Conservation (phyloP, 1,140 invertebrate species). For the Brachionus sp. region DNA sequence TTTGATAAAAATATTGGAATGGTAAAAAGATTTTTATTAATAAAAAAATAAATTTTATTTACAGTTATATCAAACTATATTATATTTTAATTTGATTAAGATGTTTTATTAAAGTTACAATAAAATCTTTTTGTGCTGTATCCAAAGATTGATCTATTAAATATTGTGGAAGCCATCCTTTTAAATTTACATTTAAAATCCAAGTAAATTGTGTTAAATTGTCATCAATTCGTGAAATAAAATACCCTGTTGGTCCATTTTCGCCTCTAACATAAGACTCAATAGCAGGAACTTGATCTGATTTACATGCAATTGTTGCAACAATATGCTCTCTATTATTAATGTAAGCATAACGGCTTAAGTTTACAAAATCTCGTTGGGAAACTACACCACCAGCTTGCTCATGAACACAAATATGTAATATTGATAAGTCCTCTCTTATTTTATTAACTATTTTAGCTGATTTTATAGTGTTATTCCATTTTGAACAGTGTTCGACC, state of each 20-base stretch:
- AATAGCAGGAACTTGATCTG: not conserved
- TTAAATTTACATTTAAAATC: constrained; percentile 39
- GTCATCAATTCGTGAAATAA: not conserved
- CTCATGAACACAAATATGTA: constrained; percentile 5
- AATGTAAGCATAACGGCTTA: not conserved
- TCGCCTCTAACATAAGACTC: constrained; percentile 16
- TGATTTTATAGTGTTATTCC: not conserved
- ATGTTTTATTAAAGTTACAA: constrained; percentile 24
- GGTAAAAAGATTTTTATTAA: not conserved
- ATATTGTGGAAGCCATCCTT: constrained; percentile 44
- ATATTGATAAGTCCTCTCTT: not conserved
- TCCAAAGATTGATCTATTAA: constrained; percentile 17
- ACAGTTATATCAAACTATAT: not conserved
- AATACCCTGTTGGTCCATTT: constrained; percentile 32
- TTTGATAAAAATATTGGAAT: not conserved
- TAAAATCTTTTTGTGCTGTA: constrained; percentile 4
- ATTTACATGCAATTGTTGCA: constrained; percentile 2
- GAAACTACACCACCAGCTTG: constrained; percentile 21
- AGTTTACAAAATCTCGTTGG: constrained; percentile 33
- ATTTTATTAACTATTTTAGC: not conserved
- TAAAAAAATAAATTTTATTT: not conserved
- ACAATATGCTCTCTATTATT: constrained; percentile 6
- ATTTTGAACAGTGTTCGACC: constrained; percentile 1
- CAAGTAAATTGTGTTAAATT: not conserved
- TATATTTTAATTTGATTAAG: not conserved